These are phyloP conservation scores for Gymnodraco acuticeps DNA, from an alignment of 2,797 vertebrate genomes.

Conservation along the genomic window DNA sequence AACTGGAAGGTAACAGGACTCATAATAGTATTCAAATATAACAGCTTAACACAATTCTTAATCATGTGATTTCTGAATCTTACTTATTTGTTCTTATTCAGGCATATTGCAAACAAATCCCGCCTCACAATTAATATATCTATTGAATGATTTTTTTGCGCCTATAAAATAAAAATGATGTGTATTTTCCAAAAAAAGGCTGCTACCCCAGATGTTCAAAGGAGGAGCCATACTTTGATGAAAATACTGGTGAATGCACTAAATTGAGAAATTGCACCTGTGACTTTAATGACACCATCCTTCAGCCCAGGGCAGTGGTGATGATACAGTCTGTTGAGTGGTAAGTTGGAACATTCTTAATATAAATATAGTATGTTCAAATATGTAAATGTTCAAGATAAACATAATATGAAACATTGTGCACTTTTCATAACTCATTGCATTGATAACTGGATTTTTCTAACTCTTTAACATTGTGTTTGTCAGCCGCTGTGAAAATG, in stretches of 20 bases:
- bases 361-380: background rate
- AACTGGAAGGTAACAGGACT: conserved; percentile 86
- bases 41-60: background rate
- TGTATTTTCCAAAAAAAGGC: conserved; percentile 72
- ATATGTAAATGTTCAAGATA: background rate
- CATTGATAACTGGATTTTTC: background rate
- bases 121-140: background rate
- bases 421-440: background rate
- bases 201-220: conserved; percentile 88
- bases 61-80: background rate
- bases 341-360: conserved; percentile 63
- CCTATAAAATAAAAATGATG: background rate
- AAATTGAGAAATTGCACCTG: conserved; percentile 83
- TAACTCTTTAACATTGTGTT: conserved; percentile 17
- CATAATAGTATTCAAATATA: background rate
- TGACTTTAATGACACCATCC: conserved; percentile 77
- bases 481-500: conserved; percentile 69
- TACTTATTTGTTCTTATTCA: background rate
- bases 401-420: background rate
- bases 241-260: conserved; percentile 85
- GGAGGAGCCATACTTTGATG: conserved; percentile 85
- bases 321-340: conserved; percentile 48
- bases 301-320: conserved; percentile 54
- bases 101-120: background rate
- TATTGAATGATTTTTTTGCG: background rate